phyloP scores from a whole-genome alignment of 1,140 invertebrate genomes.

The Drosophila nasuta region DNA sequence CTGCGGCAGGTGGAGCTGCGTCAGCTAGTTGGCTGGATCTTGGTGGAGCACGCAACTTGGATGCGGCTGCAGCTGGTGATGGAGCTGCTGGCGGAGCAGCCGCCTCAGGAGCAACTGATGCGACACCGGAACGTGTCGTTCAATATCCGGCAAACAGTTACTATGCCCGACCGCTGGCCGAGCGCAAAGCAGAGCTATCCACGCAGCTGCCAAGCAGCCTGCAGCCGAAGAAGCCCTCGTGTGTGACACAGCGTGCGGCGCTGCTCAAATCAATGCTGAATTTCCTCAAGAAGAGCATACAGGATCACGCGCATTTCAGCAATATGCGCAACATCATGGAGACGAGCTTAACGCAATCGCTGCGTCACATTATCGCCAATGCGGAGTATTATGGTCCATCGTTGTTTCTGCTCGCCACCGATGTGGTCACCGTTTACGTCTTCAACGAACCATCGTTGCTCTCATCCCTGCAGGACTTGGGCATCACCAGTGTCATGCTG shows the following conservation, averaged over 20 bases:
- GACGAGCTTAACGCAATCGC: conserved; percentile 91
- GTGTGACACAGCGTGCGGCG: conserved; percentile 93
- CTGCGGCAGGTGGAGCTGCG: conserved; percentile 16
- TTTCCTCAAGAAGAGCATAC: conserved; percentile 95
- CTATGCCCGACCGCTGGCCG: conserved; percentile 71
- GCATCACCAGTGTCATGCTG: conserved; percentile 95
- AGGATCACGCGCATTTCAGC: conserved; percentile 92
- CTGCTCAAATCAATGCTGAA: conserved; percentile 95
- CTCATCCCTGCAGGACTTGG: conserved; percentile 94
- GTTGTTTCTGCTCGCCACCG: conserved; percentile 94
- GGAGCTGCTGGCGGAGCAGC: conserved; percentile 1
- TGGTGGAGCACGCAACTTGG: conserved; percentile 26
- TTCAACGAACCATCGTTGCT: conserved; percentile 96
- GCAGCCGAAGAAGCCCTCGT: conserved; percentile 85
- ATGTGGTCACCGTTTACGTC: conserved; percentile 96
- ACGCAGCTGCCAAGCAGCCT: conserved; percentile 66
- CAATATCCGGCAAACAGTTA: conserved; percentile 73
- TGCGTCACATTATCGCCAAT: conserved; percentile 96
- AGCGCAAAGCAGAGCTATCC: conserved; percentile 68
- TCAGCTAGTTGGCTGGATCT: conserved; percentile 25
- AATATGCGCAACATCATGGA: conserved; percentile 96
- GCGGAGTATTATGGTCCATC: conserved; percentile 97
- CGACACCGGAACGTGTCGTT: conserved; percentile 2
- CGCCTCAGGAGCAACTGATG: neutral
- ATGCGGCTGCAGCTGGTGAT: too few species aligned